Evolutionary conservation across 2,113 vertebrate species (phyloP), one percentile per base, ranked within the genome.

Genomic region (Elephantulus edwardii): DNA sequence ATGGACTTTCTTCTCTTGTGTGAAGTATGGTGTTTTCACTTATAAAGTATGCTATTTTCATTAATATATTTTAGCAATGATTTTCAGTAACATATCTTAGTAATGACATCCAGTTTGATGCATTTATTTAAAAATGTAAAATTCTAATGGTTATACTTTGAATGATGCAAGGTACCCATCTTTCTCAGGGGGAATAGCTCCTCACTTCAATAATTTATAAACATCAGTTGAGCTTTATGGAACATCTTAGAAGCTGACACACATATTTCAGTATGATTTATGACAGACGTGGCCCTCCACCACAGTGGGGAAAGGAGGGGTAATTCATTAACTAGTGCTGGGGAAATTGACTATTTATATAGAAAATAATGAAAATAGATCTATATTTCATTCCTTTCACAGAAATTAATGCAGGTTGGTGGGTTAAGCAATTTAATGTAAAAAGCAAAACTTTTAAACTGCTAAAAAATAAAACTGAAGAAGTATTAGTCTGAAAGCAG

Each of bases 301-400:
- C 40, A 46, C 24, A 74, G 44, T 26, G 38, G 60, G 46, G 40
- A 62, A 82, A 56, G 66, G 68, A 90, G 48, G 11, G 28, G 30
- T 4, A 84, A 17, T 62, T 28, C 74, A 38, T 77, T 93, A 90
- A 58, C 66, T 38, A 46, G 74, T 52, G 40, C 79, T 35, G 38
- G 68, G 48, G 68, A 90, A 42, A 88, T 81, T 38, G 83, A 84
- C 92, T 83, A 24, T 80, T 90, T 62, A 76, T 80, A 56, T 30
- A 64, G 54, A 90, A 92, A 81, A 86, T 68, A 90, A 90, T 90
- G 71, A 83, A 83, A 90, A 87, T 90, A 87, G 83, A 83, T 60
- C 91, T 50, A 24, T 66, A 50, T 42, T 86, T 83, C 46, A 92
- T 64, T 85, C 44, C 6, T 71, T 44, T 48, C 42, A 74, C 78